A percentile compares a stretch with the other conserved stretches of the same genome.
Conservation (phyloP, 2,113 vertebrate genomes). For the Silurus asotus region DNA sequence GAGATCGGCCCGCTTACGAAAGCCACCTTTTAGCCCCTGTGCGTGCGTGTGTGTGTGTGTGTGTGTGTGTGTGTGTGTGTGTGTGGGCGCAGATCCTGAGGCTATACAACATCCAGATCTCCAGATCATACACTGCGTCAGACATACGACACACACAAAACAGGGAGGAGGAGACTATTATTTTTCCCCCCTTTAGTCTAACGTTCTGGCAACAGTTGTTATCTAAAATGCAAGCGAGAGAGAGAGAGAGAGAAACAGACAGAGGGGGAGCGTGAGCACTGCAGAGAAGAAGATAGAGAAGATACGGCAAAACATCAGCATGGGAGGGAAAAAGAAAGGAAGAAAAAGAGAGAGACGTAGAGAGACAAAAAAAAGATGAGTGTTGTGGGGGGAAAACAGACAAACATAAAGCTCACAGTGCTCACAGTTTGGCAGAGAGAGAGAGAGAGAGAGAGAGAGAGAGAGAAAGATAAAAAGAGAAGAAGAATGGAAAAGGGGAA, state of each 20-base stretch:
- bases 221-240: not conserved
- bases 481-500: too few relatives aligned
- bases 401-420: not conserved
- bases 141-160: slow-evolving; percentile 2
- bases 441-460: not conserved
- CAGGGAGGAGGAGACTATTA: not conserved
- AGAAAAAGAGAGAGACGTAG: too few relatives aligned
- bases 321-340: not conserved
- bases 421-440: not conserved
- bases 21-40: not conserved
- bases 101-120: not conserved
- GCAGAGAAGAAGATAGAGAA: not conserved
- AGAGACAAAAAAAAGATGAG: not conserved
- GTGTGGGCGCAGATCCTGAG: not conserved
- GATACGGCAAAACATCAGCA: not conserved
- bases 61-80: not conserved
- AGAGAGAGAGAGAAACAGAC: not conserved
- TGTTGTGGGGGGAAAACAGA: not conserved
- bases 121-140: not conserved
- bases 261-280: not conserved
- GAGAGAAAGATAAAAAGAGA: not conserved
- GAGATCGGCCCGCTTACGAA: not conserved
- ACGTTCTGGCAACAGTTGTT: not conserved
- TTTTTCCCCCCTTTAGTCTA: not conserved
- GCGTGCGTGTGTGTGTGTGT: not conserved